Conservation (phyloP, 2,113 vertebrate species). For the Apaloderma vittatum region DNA sequence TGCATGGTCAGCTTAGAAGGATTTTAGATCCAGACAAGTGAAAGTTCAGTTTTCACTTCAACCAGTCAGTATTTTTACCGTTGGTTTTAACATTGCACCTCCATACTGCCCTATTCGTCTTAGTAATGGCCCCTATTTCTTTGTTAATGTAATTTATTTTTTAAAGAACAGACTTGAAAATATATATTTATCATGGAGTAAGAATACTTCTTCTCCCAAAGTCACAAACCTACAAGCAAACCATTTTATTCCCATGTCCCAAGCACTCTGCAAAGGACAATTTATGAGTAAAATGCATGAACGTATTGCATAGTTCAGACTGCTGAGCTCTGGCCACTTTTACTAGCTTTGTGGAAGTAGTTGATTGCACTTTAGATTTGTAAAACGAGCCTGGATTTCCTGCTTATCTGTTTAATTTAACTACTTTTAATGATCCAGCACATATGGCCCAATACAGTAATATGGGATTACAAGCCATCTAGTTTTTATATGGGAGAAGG, state of each 20-base stretch:
- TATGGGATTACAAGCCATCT: constrained; percentile 18
- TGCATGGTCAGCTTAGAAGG: background rate
- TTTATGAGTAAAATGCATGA: background rate
- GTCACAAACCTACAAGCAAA: background rate
- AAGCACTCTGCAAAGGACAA: background rate
- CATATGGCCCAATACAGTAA: background rate
- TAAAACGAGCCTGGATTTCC: constrained; percentile 20
- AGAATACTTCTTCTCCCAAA: background rate
- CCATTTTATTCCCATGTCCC: background rate
- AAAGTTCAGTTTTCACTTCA: background rate
- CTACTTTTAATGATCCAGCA: background rate
- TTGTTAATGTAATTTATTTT: background rate
- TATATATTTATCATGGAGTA: background rate
- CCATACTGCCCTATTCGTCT: background rate
- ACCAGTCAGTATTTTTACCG: background rate
- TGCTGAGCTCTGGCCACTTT: background rate
- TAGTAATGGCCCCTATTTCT: background rate
- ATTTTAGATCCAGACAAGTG: background rate
- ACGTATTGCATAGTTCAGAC: background rate
- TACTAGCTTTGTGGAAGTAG: background rate
- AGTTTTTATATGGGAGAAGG: background rate
- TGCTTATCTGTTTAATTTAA: constrained; percentile 26
- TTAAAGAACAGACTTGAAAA: background rate
- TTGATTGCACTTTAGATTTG: background rate
- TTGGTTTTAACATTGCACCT: background rate